Evolutionary conservation across 2,797 vertebrate species (phyloP).

Genomic region (Linurgus olivaceus): DNA sequence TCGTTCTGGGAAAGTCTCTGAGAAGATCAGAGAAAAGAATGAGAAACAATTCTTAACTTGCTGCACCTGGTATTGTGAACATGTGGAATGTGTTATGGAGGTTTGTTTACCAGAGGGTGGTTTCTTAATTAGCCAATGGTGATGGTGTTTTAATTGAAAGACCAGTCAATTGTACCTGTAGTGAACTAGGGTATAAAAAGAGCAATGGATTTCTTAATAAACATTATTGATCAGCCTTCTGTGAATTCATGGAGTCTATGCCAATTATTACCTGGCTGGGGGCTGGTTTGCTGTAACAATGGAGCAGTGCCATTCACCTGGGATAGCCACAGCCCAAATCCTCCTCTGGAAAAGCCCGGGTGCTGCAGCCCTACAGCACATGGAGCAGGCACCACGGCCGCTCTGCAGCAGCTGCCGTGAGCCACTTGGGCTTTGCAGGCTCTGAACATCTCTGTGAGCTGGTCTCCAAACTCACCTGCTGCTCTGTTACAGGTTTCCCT

Average conservation of each 20-base stretch:
- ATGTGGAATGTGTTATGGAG: neutral
- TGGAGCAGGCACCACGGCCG: accelerated
- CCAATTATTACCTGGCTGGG: neutral
- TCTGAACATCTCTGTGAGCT: accelerated
- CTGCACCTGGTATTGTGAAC: neutral
- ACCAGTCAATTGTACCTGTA: neutral
- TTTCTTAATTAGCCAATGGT: neutral
- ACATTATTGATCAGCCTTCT: neutral
- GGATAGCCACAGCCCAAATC: neutral
- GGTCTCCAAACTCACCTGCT: slow-evolving; percentile 68
- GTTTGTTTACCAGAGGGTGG: neutral
- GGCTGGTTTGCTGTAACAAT: neutral
- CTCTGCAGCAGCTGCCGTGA: accelerated
- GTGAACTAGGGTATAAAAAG: neutral
- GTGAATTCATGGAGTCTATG: neutral
- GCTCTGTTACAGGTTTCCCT: slow-evolving; percentile 30
- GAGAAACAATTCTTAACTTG: neutral
- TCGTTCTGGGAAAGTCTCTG: neutral
- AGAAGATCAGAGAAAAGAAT: neutral
- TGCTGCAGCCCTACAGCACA: accelerated
- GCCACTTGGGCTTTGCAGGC: neutral
- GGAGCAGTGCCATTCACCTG: neutral
- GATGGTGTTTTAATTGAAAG: neutral
- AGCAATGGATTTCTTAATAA: neutral
- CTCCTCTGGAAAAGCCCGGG: neutral